Evolutionary conservation across 2,797 vertebrate genomes (phyloP), one percentile per base, ranked within the genome.

Genomic region (Hafferia zeledoni): DNA sequence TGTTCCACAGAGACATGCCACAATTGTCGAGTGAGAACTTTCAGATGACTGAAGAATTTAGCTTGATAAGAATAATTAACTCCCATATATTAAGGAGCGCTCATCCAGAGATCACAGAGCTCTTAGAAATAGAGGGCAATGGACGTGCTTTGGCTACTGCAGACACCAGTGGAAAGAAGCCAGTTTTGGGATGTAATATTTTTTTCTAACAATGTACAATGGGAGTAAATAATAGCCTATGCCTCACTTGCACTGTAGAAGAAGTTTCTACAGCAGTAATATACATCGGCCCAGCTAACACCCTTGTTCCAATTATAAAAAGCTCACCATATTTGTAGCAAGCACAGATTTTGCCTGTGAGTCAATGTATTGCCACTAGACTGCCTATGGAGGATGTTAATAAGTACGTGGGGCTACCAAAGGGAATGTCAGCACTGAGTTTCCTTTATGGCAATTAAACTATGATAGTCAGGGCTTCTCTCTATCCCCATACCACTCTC

Each of bases 31-130:
- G 67, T 69, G 69, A 91, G 82, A 80, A 59, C 27, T 89, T 94
- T 80, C 27, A 39, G 24, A 64, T 59, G 35, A 67, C 56, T 56
- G 46, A 77, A 83, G 76, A 76, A 43, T 47, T 75, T 69, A 31
- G 33, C 67, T 86, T 43, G 78, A 74, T 83, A 91, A 92, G 47
- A 84, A 70, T 83, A 87, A 89, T 78, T 82, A 65, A 83, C 19
- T 78, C 39, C 28, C 39, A 59, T 83, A 39, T 83, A 83, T 88
- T 81, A 79, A 71, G 53, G 35, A 91, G 53, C 67, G 82, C 90
- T 94, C 68, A 91, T 77, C 60, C 70, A 78, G 79, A 85, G 75
- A 87, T 85, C 61, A 78, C 43, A 89, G 59, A 78, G 19, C 46
- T 89, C 44, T 91, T 75, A 52, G 60, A 80, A 89, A 90, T 0